A percentile compares a stretch with the other conserved stretches of the same genome.
phyloP scores from a whole-genome alignment of 2,888 invertebrate species.

The Aphodius sticticus region DNA sequence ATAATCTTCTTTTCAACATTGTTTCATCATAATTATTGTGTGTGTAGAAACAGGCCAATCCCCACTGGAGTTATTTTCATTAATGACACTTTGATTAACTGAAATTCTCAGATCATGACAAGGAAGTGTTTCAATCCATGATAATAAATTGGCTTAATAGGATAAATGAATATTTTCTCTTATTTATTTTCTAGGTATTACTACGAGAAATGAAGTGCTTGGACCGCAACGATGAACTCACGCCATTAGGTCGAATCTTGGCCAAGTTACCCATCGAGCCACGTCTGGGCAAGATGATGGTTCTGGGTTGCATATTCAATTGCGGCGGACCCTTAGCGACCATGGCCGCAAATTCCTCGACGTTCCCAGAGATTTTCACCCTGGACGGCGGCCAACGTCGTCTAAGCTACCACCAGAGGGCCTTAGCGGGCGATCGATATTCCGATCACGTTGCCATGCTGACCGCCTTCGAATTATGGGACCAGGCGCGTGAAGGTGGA shows the following conservation, averaged over 20 bases:
- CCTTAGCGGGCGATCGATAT: conserved; percentile 84
- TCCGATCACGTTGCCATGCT: conserved; percentile 97
- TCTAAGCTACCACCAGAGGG: conserved; percentile 84
- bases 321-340: conserved; percentile 91
- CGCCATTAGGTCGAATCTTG: conserved; percentile 90
- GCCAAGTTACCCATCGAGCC: conserved; percentile 97
- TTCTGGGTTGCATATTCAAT: conserved; percentile 90
- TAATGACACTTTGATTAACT: too few relatives aligned
- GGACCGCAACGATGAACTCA: conserved; percentile 86
- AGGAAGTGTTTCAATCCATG: too few relatives aligned
- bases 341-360: conserved; percentile 94
- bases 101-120: too few relatives aligned
- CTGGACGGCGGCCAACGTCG: conserved; percentile 79
- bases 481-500: conserved; percentile 71
- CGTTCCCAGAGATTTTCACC: conserved; percentile 93
- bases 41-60: too few relatives aligned
- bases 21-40: too few relatives aligned
- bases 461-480: conserved; percentile 89
- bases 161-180: too few relatives aligned
- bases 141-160: too few relatives aligned
- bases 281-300: conserved; percentile 95
- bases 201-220: conserved; percentile 90
- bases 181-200: conserved; percentile 48
- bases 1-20: too few relatives aligned
- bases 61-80: too few relatives aligned